These are phyloP conservation scores for Archaeoteleia sp. DNA, from an alignment of 2,888 invertebrate genomes.

Conservation along the genomic window DNA sequence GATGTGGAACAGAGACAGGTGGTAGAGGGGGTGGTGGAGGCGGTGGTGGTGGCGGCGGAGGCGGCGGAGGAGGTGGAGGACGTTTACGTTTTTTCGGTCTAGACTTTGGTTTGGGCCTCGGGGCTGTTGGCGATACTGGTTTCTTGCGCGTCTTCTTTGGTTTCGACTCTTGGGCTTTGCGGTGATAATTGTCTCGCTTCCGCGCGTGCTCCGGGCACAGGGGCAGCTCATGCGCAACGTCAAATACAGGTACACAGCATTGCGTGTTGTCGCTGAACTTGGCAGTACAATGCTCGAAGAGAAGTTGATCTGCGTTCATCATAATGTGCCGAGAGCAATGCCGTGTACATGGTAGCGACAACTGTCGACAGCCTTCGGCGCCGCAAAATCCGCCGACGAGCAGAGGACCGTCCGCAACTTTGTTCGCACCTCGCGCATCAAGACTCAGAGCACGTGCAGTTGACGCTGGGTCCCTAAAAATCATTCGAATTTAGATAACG, in stretches of 20 bases:
- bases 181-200: conserved; percentile 89
- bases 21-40: conserved; percentile 1
- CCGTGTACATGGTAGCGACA: conserved; percentile 85
- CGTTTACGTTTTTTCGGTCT: conserved; percentile 71
- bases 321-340: conserved; percentile 91
- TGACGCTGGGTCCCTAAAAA: conserved; percentile 65
- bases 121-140: conserved; percentile 77
- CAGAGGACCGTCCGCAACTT: conserved; percentile 63
- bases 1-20: conserved; percentile 13
- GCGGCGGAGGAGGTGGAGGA: conserved; percentile 59
- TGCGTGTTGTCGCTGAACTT: conserved; percentile 87
- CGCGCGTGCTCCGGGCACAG: conserved; percentile 90
- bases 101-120: conserved; percentile 74
- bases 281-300: conserved; percentile 88
- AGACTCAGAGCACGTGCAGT: conserved; percentile 59
- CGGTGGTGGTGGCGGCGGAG: conserved; percentile 19
- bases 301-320: conserved; percentile 87
- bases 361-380: conserved; percentile 71
- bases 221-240: conserved; percentile 86
- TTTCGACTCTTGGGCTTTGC: conserved; percentile 84
- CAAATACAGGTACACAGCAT: conserved; percentile 87
- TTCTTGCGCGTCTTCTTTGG: conserved; percentile 84
- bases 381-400: conserved; percentile 69
- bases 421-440: conserved; percentile 54
- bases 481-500: too few relatives aligned